A percentile compares a stretch with the other conserved stretches of the same genome.
These are phyloP conservation scores for Cetoscarus ocellatus DNA, from an alignment of 2,797 vertebrate genomes.

Conservation along the genomic window DNA sequence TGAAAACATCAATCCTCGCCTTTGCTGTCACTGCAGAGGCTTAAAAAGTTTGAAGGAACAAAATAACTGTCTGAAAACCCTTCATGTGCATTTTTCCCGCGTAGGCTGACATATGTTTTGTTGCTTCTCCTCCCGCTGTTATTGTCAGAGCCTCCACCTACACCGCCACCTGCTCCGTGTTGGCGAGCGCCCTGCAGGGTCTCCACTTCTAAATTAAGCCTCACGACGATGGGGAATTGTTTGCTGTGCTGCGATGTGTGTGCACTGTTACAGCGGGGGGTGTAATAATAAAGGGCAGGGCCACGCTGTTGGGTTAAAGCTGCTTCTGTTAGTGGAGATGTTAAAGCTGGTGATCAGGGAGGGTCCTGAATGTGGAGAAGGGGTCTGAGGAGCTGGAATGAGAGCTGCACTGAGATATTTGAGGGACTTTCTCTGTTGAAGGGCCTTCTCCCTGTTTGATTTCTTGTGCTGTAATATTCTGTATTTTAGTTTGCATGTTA, in stretches of 20 bases:
- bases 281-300: constrained; percentile 8
- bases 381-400: constrained; percentile 10
- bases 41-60: not conserved
- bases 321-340: constrained; percentile 15
- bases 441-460: too few relatives aligned
- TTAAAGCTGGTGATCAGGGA: constrained; percentile 21
- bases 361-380: constrained; percentile 16
- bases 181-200: constrained; percentile 11
- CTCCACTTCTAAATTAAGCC: constrained; percentile 32
- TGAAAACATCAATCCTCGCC: too few relatives aligned
- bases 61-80: not conserved
- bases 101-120: constrained; percentile 20
- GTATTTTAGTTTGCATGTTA: too few relatives aligned
- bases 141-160: constrained; percentile 41
- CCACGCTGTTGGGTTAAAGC: not conserved
- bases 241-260: constrained; percentile 12
- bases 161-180: constrained; percentile 47
- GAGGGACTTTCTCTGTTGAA: too few relatives aligned
- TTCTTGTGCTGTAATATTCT: too few relatives aligned
- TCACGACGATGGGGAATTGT: not conserved
- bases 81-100: not conserved
- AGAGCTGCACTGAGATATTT: not conserved
- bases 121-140: constrained; percentile 13
- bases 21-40: not conserved
- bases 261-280: constrained; percentile 24